These are phyloP conservation scores for Ganaspis brasiliensis DNA, from an alignment of 2,888 invertebrate genomes.

Conservation along the genomic window DNA sequence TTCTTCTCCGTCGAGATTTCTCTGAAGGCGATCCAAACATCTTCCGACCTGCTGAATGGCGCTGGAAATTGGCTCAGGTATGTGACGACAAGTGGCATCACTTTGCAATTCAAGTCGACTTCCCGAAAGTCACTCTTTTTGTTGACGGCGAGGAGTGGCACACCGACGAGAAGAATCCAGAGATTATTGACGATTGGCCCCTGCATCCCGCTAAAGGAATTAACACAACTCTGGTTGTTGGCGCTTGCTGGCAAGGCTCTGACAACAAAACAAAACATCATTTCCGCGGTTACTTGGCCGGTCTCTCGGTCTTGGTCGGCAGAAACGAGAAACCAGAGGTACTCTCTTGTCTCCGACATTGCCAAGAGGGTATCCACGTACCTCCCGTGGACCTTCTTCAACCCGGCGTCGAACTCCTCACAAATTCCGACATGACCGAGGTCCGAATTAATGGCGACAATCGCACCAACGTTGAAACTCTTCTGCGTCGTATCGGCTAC, in stretches of 20 bases:
- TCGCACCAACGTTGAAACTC: conserved; percentile 92
- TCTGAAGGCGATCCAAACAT: conserved; percentile 96
- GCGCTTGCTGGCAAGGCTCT: conserved; percentile 99
- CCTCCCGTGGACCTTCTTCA: conserved; percentile 88
- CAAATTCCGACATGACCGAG: conserved; percentile 90
- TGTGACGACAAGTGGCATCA: conserved; percentile 99
- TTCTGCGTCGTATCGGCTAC: conserved; percentile 94
- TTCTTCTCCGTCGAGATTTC: conserved; percentile 94
- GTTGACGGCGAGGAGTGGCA: conserved; percentile 91
- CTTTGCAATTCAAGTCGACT: conserved; percentile 95
- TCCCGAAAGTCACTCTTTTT: conserved; percentile 93
- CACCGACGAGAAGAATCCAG: conserved; percentile 90
- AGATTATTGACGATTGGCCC: conserved; percentile 99
- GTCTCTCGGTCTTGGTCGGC: conserved; percentile 90
- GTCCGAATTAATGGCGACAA: conserved; percentile 96
- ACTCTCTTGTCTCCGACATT: conserved; percentile 90
- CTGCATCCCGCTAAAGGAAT: conserved; percentile 96
- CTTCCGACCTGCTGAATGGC: conserved; percentile 98
- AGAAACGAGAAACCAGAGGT: conserved; percentile 88
- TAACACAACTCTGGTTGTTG: conserved; percentile 96
- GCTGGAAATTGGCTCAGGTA: conserved; percentile 97
- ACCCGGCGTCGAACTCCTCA: conserved; percentile 89
- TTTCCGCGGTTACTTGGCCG: conserved; percentile 93
- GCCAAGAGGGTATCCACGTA: conserved; percentile 87
- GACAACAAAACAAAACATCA: conserved; percentile 95